A percentile compares a stretch with the other conserved stretches of the same genome.
Evolutionary conservation across 2,888 invertebrate genomes (phyloP).

Genomic region (Ichneumoninae sp.): DNA sequence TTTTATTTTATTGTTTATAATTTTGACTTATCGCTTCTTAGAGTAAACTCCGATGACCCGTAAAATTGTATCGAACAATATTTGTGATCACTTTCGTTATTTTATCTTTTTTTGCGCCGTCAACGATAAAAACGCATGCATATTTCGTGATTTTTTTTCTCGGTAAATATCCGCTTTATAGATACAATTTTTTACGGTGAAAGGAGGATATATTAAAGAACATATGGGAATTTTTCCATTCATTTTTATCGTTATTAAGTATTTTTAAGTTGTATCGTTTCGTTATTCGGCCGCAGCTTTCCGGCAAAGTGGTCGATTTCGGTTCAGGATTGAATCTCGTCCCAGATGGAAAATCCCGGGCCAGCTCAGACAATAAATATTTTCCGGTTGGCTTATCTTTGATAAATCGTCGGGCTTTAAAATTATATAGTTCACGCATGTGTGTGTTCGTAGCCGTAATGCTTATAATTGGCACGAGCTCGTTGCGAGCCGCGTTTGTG

Average conservation of each 20-base stretch:
- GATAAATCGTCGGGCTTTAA: constrained; percentile 12
- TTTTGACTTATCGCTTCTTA: background rate
- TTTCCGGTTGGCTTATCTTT: background rate
- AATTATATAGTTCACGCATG: constrained; percentile 1
- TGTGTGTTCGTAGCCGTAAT: background rate
- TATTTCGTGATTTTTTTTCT: too few relatives aligned
- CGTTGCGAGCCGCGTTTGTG: constrained; percentile 5
- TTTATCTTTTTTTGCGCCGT: too few relatives aligned
- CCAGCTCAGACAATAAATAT: constrained; percentile 3
- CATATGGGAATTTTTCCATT: too few relatives aligned
- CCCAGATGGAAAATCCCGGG: background rate
- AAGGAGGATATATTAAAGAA: too few relatives aligned
- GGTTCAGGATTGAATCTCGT: background rate
- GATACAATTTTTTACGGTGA: too few relatives aligned
- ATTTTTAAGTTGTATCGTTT: background rate
- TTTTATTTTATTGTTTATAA: background rate
- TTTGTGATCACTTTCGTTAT: too few relatives aligned
- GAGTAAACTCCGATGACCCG: too few relatives aligned
- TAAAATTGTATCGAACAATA: too few relatives aligned
- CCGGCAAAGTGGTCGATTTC: background rate
- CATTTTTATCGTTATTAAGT: too few relatives aligned
- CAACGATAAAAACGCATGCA: too few relatives aligned
- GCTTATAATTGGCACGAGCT: constrained; percentile 23
- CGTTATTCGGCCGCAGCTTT: background rate
- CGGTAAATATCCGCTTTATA: too few relatives aligned